Evolutionary conservation across 2,888 invertebrate genomes (phyloP).

Genomic region (Himalopsyche kuldschensis): DNA sequence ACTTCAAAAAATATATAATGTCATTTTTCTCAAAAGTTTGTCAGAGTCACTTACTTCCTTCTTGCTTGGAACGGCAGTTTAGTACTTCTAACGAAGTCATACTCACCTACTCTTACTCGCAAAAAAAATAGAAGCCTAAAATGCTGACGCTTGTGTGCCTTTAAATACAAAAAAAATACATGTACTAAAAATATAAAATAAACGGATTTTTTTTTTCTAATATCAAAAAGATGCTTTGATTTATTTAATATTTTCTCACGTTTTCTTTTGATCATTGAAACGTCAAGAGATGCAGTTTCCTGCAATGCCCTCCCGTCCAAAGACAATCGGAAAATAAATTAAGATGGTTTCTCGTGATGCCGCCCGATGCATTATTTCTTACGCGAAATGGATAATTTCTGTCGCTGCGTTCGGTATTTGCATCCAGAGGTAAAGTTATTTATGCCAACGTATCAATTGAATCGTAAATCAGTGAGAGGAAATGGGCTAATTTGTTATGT

Average conservation of each 20-base stretch:
- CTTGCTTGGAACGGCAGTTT: too few relatives aligned
- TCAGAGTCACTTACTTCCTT: too few relatives aligned
- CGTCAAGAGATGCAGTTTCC: not conserved
- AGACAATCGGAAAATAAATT: slow-evolving; percentile 32
- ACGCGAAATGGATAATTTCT: slow-evolving; percentile 10
- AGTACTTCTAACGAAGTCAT: too few relatives aligned
- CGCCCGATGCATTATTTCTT: slow-evolving; percentile 6
- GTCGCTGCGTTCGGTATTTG: not conserved
- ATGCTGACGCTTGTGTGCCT: too few relatives aligned
- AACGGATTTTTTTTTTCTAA: too few relatives aligned
- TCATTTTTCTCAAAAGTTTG: too few relatives aligned
- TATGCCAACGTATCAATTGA: slow-evolving; percentile 27
- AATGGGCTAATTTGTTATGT: slow-evolving; percentile 3
- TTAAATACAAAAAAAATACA: too few relatives aligned
- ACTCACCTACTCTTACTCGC: too few relatives aligned
- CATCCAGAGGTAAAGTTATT: not conserved
- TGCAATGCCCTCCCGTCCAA: not conserved
- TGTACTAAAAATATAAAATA: too few relatives aligned
- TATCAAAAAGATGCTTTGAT: too few relatives aligned
- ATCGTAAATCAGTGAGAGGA: slow-evolving; percentile 20
- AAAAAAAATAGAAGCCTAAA: too few relatives aligned
- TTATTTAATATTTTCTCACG: not conserved
- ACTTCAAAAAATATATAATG: too few relatives aligned
- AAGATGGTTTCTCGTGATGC: slow-evolving; percentile 3
- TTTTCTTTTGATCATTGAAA: slow-evolving; percentile 1